phyloP scores from a whole-genome alignment of 2,888 invertebrate species.

The Leptogaster cylindrica region DNA sequence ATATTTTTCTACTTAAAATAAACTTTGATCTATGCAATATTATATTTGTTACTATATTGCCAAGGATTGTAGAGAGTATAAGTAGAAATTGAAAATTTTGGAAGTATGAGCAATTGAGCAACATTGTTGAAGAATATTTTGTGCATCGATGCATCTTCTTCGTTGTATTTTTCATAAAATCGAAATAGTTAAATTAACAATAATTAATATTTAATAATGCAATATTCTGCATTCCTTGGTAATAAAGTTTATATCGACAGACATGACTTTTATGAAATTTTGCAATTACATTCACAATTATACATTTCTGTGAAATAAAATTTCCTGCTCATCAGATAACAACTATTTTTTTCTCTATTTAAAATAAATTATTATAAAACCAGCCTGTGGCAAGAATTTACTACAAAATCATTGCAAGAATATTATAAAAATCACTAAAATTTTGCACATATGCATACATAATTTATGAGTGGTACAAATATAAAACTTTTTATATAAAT shows the following conservation, averaged over 20 bases:
- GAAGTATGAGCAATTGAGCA: too few relatives aligned
- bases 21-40: background rate
- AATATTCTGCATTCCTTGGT: too few relatives aligned
- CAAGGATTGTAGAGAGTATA: background rate
- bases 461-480: background rate
- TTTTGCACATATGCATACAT: slow-evolving; percentile 1
- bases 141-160: too few relatives aligned
- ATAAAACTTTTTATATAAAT: background rate
- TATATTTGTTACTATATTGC: slow-evolving; percentile 7
- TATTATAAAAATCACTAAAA: background rate
- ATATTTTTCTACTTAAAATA: too few relatives aligned
- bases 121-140: too few relatives aligned
- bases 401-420: slow-evolving; percentile 10
- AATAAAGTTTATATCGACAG: too few relatives aligned
- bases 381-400: slow-evolving; percentile 30
- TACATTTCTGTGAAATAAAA: slow-evolving; percentile 5
- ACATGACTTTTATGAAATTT: too few relatives aligned
- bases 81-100: too few relatives aligned
- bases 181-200: too few relatives aligned
- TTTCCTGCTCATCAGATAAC: too few relatives aligned
- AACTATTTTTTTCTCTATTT: background rate
- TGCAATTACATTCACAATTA: slow-evolving; percentile 1
- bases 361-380: slow-evolving; percentile 10
- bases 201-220: too few relatives aligned
- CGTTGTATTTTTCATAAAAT: too few relatives aligned